These are phyloP conservation scores for Drosophila nigromelanica DNA, from an alignment of 1,140 invertebrate genomes.

Conservation along the genomic window DNA sequence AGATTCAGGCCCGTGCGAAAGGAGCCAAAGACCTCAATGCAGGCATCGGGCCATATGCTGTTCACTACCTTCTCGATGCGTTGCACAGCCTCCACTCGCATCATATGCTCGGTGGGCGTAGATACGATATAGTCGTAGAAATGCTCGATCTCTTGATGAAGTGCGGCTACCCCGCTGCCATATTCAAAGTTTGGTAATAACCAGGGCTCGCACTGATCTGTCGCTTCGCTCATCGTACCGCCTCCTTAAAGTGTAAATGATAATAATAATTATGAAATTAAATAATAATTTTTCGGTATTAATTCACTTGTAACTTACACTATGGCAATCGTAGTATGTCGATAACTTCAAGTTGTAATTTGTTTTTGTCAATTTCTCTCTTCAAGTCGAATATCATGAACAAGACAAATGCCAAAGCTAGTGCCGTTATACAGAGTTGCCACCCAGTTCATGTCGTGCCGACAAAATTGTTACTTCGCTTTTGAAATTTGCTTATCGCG, in stretches of 20 bases:
- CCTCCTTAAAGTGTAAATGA: background rate
- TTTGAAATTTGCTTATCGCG: slow-evolving; percentile 4
- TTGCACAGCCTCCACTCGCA: slow-evolving; percentile 43
- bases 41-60: slow-evolving; percentile 44
- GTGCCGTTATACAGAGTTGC: slow-evolving; percentile 40
- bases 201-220: slow-evolving; percentile 42
- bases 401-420: slow-evolving; percentile 31
- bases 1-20: slow-evolving; percentile 57
- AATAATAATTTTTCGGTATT: background rate
- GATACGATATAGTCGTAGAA: slow-evolving; percentile 56
- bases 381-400: slow-evolving; percentile 25
- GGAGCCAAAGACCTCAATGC: slow-evolving; percentile 59
- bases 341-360: slow-evolving; percentile 17
- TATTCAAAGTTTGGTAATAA: slow-evolving; percentile 34
- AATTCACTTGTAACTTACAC: background rate
- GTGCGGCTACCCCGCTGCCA: slow-evolving; percentile 41
- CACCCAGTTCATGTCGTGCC: slow-evolving; percentile 7
- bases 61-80: slow-evolving; percentile 48
- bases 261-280: background rate
- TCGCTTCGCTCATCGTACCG: slow-evolving; percentile 4
- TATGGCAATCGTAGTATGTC: background rate
- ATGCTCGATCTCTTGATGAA: slow-evolving; percentile 61
- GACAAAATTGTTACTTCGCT: background rate
- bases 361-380: slow-evolving; percentile 33
- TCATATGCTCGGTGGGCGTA: slow-evolving; percentile 46